Evolutionary conservation across 2,888 invertebrate species (phyloP).

Genomic region (Aphodius sticticus): DNA sequence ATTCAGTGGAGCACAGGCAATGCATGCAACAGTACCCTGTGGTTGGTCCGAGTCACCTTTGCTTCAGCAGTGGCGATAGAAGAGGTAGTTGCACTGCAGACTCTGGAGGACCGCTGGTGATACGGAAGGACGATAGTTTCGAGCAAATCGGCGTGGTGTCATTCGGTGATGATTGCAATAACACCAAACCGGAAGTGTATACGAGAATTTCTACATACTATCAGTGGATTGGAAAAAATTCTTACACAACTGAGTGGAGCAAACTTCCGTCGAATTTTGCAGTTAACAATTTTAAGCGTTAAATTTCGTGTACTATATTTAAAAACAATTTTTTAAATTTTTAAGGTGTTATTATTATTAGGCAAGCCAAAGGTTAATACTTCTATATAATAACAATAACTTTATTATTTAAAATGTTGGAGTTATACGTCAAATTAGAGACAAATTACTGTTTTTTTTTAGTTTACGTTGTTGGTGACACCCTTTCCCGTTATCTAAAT

Average conservation of each 20-base stretch:
- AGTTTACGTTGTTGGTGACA: too few relatives aligned
- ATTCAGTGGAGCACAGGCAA: neutral
- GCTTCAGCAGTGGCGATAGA: neutral
- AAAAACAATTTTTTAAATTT: too few relatives aligned
- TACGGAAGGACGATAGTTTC: neutral
- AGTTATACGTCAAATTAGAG: too few relatives aligned
- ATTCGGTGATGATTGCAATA: slow-evolving; percentile 17
- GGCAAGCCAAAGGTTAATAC: too few relatives aligned
- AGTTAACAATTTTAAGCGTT: neutral
- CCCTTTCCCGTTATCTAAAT: too few relatives aligned
- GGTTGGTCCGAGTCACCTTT: neutral
- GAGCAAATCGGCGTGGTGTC: slow-evolving; percentile 15
- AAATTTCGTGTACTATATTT: too few relatives aligned
- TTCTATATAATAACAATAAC: too few relatives aligned
- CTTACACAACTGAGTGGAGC: neutral
- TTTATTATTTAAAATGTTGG: too few relatives aligned
- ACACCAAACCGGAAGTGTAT: slow-evolving; percentile 5
- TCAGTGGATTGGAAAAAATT: neutral
- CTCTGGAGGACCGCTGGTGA: slow-evolving; percentile 24
- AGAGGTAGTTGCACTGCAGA: slow-evolving; percentile 13
- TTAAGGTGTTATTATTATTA: too few relatives aligned
- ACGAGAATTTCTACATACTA: slow-evolving; percentile 1
- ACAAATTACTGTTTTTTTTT: too few relatives aligned
- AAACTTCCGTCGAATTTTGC: neutral
- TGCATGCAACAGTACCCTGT: neutral